Evolutionary conservation across 2,888 invertebrate species (phyloP).

Genomic region (Netelia inedita): DNA sequence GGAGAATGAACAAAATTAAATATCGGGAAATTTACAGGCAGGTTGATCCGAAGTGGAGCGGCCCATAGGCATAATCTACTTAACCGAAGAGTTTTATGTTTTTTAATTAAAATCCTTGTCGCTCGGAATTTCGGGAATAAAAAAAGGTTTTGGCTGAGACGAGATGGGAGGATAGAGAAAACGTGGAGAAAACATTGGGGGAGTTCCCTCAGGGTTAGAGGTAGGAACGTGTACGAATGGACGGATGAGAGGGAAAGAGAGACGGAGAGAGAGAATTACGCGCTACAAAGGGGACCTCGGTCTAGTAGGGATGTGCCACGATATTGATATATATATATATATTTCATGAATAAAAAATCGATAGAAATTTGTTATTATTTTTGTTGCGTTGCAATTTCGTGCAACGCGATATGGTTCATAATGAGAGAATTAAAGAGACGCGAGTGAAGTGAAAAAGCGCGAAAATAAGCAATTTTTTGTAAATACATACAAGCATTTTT

Average conservation of each 20-base stretch:
- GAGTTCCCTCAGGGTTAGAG: neutral
- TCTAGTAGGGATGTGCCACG: neutral
- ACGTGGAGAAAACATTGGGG: neutral
- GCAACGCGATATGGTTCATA: neutral
- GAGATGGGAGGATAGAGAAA: neutral
- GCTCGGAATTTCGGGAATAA: neutral
- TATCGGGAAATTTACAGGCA: neutral
- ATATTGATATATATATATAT: neutral
- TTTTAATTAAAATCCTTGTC: conserved; percentile 36
- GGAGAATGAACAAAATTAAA: neutral
- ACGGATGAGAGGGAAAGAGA: neutral
- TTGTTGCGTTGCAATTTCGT: conserved; percentile 9
- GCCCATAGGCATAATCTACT: neutral
- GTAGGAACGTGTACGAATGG: conserved; percentile 7
- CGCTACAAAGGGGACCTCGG: neutral
- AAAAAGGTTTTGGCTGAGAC: neutral
- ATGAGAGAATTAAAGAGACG: neutral
- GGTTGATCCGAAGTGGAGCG: neutral
- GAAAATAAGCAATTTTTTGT: neutral
- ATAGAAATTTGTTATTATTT: conserved; percentile 11
- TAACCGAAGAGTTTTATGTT: conserved; percentile 27
- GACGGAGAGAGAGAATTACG: conserved; percentile 42
- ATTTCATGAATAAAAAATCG: neutral
- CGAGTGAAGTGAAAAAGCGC: neutral
- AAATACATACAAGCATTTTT: neutral